Evolutionary conservation across 2,888 invertebrate genomes (phyloP), one percentile per base, ranked within the genome.

Genomic region (Mechanitis messenoides): DNA sequence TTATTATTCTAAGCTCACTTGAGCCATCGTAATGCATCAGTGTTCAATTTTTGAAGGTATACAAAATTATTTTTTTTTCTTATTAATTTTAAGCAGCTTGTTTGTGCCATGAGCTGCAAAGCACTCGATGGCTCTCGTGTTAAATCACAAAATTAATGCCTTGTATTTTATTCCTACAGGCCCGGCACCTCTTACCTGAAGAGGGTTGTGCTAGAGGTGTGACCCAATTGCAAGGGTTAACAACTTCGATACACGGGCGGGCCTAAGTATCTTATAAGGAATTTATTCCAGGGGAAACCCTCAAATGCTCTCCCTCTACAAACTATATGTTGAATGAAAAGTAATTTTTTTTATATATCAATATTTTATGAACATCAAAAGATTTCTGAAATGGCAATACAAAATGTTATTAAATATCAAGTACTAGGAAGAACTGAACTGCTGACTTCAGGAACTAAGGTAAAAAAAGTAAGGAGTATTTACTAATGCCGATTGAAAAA

Each of bases 111-210:
- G 83, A 83, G 86, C 84, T 83, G 84, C 83, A 81, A 81, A 75
- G 87, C 87, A 85, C 81, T 81, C 82, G 87, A 86, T 88, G 90
- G 90, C 90, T 90, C 88, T 76, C 72, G 81, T 87, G 84, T 77
- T 72, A 58, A 72, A 73, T 81, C 87, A 85, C 78, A 79, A 84
- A 76, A 90, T 91, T 91, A 91, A 91, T 90, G 86, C 87, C 79
- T 77, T 89, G 84, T 91, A 87, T 91, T 91, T 91, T 91, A 91
- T 90, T 90, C 90, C 91, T 89, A 87, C 91, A 91, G 91, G 91
- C 91, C 91, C 91, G 87, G 91, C 88, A 90, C 91, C 91, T 90
- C 90, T 91, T 90, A 86, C 86, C 87, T 89, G 87, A 90, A 91
- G 90, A 91, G 90, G 90, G 90, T 91, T 85, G 87, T 90, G 87